Base-by-base conservation (phyloP, 2,797 vertebrate genomes). In the Clarias laeviceps region DNA sequence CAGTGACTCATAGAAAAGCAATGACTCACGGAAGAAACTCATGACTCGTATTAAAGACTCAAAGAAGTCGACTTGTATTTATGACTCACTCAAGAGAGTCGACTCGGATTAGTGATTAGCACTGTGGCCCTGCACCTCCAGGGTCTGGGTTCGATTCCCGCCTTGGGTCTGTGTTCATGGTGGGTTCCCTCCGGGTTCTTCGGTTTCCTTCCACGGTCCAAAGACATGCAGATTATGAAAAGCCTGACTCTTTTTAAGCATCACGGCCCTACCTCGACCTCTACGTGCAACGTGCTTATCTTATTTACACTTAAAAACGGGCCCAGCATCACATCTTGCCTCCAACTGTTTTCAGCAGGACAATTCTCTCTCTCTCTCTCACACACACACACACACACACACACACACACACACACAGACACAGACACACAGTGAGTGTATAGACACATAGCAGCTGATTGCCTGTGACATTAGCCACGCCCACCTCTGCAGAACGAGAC, bases 401-500 rank as follows among this genome's bases (percentile, higher is more conserved):
- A 17, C 4, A 50, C 9, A 50, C 45, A 50, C 45, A 50, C 45
- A 50, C 9, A 34, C 34, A 34, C 34, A 34, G 2, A 3, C 34
- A 34, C 34, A 34, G 2, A 34, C 37, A 40, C 5, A 40, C 37
- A 40, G 37, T n/a, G n/a, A 45, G 40, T 29, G 11, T 66, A 29
- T 14, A 29, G 22, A 11, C n/a, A 77, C 56, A 61, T 6, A 17
- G 64, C 65, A 82, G 80, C 18, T 54, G 54, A 70, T 11, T 32
- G 59, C 22, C 62, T 34, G 12, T 62, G 80, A 70, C 50, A 82
- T 65, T 45, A 65, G 80, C 80, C 65, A 50, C 79, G 65, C 78
- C 84, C 66, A 40, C 37, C 61, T 24, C 22, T 82, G 66, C 69
- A 76, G 84, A 57, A 85, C 57, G 66, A 64, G 78, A 73, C 77